Conservation (phyloP, 2,888 invertebrate genomes). For the Synanthedon vespiformis region DNA sequence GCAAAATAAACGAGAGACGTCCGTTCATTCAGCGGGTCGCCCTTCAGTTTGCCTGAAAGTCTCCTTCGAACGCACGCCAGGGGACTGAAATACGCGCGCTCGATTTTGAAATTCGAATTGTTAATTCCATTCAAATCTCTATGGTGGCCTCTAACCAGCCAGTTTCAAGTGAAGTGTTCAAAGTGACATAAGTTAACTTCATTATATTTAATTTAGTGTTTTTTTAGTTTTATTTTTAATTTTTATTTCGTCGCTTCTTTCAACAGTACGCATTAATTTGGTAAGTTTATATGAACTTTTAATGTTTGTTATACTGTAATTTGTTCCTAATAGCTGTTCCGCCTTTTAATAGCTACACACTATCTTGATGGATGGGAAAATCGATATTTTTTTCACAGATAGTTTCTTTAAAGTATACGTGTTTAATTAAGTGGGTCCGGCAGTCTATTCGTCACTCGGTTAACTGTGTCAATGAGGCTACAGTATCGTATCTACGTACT, state of each 20-base stretch:
- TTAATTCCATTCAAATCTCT: conserved; percentile 19
- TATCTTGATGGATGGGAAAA: not conserved
- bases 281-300: not conserved
- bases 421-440: conserved; percentile 7
- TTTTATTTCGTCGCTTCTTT: not conserved
- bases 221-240: conserved; percentile 1
- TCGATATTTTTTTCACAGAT: not conserved
- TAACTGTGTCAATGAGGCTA: conserved; percentile 13
- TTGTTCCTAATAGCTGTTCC: too few species aligned
- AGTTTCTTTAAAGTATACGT: not conserved
- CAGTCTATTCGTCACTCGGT: conserved; percentile 18
- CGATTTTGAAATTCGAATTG: conserved; percentile 40
- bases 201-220: conserved; percentile 3
- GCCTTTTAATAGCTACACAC: too few species aligned
- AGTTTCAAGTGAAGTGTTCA: conserved; percentile 7
- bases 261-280: not conserved
- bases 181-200: conserved; percentile 1
- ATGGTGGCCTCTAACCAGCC: conserved; percentile 6
- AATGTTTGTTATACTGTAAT: not conserved
- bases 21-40: conserved; percentile 43
- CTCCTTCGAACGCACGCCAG: conserved; percentile 45
- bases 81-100: conserved; percentile 34
- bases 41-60: conserved; percentile 54
- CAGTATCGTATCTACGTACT: not conserved
- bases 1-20: conserved; percentile 35